These are phyloP conservation scores for Tympanoctomys barrerae DNA, from an alignment of 2,797 vertebrate species.

Conservation along the genomic window DNA sequence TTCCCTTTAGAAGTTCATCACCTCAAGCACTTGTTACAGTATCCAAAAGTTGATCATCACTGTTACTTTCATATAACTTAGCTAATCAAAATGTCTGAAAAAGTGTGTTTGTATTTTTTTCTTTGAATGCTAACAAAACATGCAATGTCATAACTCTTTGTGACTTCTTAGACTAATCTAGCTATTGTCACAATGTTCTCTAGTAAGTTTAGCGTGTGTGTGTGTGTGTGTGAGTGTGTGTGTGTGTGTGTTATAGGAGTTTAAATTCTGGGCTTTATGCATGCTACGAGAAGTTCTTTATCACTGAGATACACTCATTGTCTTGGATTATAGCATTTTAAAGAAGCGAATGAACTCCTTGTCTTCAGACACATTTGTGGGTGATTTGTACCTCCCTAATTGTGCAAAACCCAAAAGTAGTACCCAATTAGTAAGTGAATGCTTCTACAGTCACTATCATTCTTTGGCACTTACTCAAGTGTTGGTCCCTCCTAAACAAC, in stretches of 20 bases:
- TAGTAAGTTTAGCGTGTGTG: neutral
- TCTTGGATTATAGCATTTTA: neutral
- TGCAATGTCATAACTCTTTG: neutral
- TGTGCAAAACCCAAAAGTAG: neutral
- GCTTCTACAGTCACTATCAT: neutral
- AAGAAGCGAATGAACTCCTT: neutral
- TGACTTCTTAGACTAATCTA: neutral
- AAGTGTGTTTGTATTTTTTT: neutral
- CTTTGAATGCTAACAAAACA: neutral
- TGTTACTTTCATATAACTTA: neutral
- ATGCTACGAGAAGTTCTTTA: neutral
- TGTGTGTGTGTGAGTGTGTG: neutral
- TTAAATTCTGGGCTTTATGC: neutral
- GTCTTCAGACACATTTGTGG: neutral
- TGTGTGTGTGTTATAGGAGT: too few relatives aligned
- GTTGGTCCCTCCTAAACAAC: neutral
- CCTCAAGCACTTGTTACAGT: too few relatives aligned
- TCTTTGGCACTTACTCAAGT: neutral
- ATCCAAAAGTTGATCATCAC: neutral
- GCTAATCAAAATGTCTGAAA: conserved; percentile 3
- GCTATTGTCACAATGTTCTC: neutral
- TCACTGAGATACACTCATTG: too few relatives aligned
- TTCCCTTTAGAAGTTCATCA: neutral
- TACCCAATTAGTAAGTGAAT: neutral
- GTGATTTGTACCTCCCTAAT: neutral